Percentiles rank a stretch among this genome's conserved stretches.
phyloP scores from a whole-genome alignment of 2,797 vertebrate species.

The Scyliorhinus canicula region DNA sequence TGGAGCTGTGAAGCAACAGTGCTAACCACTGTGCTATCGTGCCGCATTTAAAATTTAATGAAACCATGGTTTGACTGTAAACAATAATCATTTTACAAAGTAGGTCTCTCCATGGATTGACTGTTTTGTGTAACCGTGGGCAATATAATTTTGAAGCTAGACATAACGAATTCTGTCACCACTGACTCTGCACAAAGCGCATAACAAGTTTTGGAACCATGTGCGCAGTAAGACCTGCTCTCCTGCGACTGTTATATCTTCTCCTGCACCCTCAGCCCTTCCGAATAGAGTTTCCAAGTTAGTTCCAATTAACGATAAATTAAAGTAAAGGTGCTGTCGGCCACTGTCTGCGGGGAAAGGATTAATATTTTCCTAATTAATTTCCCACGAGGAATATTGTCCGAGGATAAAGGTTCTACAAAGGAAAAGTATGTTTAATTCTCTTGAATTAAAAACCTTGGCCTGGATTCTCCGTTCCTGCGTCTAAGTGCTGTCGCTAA shows the following conservation, averaged over 20 bases:
- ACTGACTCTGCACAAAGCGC: constrained; percentile 9
- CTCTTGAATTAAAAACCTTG: background rate
- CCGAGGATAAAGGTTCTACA: background rate
- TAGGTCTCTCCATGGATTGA: background rate
- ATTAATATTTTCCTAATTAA: constrained; percentile 23
- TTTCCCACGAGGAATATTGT: background rate
- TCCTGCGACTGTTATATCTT: background rate
- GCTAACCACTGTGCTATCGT: too few species aligned
- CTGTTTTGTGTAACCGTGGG: background rate
- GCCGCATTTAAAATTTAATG: background rate
- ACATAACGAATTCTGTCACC: constrained; percentile 12
- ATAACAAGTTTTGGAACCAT: background rate
- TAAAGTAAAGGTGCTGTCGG: constrained; percentile 9
- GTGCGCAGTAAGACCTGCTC: background rate
- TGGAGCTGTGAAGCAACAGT: too few species aligned
- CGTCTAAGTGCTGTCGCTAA: too few species aligned
- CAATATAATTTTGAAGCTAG: constrained; percentile 9
- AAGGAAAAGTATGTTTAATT: background rate
- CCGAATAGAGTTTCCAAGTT: background rate
- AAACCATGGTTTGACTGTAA: background rate
- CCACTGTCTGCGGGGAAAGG: constrained; percentile 22
- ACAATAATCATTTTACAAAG: background rate
- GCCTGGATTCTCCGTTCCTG: too few species aligned
- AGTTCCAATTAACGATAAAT: constrained; percentile 30
- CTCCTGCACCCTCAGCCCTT: constrained; percentile 17